Evolutionary conservation across 1,140 invertebrate genomes (phyloP).

Genomic region (Leptonema lineaticorne): DNA sequence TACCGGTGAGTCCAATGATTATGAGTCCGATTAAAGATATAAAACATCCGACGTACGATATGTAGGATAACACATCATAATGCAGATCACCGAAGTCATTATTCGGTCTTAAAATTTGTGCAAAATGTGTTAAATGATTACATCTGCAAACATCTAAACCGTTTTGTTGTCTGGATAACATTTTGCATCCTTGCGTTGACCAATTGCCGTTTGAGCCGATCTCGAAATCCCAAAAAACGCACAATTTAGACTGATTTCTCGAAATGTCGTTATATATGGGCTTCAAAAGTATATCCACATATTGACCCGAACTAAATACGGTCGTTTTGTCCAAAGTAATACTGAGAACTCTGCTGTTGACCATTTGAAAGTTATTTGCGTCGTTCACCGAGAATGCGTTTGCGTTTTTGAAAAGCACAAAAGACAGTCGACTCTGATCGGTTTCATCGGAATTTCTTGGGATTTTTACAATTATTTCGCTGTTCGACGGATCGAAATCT

Average conservation of each 20-base stretch:
- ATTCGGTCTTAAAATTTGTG: conserved; percentile 49
- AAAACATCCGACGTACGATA: conserved; percentile 52
- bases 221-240: conserved; percentile 54
- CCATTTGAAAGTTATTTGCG: conserved; percentile 39
- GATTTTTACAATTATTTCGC: conserved; percentile 49
- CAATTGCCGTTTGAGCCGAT: conserved; percentile 45
- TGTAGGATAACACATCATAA: conserved; percentile 46
- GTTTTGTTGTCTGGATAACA: conserved; percentile 30
- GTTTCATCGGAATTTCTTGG: conserved; percentile 45
- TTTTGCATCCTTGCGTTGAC: conserved; percentile 50
- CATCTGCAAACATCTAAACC: conserved; percentile 53
- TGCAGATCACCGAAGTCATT: conserved; percentile 46
- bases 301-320: conserved; percentile 46
- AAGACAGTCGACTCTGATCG: conserved; percentile 47
- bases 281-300: conserved; percentile 49
- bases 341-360: conserved; percentile 44
- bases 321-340: conserved; percentile 48
- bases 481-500: conserved; percentile 41
- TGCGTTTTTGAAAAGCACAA: conserved; percentile 53
- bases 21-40: conserved; percentile 52
- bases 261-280: conserved; percentile 41
- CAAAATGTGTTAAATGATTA: conserved; percentile 56
- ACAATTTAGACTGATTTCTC: conserved; percentile 47
- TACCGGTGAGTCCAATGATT: conserved; percentile 51
- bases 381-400: conserved; percentile 46